Conservation (phyloP, 2,888 invertebrate genomes). For the Seira musarum region DNA sequence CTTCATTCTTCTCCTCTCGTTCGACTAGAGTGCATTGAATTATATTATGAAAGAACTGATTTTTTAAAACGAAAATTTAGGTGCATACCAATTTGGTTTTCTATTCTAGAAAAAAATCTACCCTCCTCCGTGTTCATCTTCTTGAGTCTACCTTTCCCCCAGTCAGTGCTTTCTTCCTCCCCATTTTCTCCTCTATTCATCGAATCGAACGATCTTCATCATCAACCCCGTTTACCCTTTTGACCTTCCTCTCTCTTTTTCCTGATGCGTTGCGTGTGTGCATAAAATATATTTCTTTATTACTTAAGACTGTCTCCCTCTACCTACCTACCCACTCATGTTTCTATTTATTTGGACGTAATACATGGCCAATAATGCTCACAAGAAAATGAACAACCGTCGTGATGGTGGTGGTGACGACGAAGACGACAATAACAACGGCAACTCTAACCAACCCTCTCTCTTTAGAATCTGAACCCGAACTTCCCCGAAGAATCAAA, state of each 20-base stretch:
- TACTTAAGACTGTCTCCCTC: not conserved
- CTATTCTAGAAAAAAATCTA: not conserved
- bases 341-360: too few species aligned
- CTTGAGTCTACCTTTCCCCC: not conserved
- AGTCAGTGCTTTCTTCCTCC: not conserved
- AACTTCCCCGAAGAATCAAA: not conserved
- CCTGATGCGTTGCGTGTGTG: not conserved
- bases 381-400: not conserved
- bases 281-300: not conserved
- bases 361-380: not conserved
- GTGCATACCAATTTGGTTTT: not conserved
- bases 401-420: not conserved
- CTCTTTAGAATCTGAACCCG: not conserved
- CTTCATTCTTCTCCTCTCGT: not conserved
- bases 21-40: not conserved
- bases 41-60: not conserved
- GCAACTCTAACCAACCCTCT: not conserved
- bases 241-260: slow-evolving; percentile 10
- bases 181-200: too few species aligned
- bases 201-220: too few species aligned
- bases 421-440: not conserved
- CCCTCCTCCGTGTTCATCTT: not conserved
- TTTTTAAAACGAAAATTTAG: not conserved
- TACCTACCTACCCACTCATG: too few species aligned
- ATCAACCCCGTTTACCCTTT: not conserved